A percentile compares a stretch with the other conserved stretches of the same genome.
Evolutionary conservation across 2,113 vertebrate species (phyloP).

Genomic region (Paedocypris sp.): DNA sequence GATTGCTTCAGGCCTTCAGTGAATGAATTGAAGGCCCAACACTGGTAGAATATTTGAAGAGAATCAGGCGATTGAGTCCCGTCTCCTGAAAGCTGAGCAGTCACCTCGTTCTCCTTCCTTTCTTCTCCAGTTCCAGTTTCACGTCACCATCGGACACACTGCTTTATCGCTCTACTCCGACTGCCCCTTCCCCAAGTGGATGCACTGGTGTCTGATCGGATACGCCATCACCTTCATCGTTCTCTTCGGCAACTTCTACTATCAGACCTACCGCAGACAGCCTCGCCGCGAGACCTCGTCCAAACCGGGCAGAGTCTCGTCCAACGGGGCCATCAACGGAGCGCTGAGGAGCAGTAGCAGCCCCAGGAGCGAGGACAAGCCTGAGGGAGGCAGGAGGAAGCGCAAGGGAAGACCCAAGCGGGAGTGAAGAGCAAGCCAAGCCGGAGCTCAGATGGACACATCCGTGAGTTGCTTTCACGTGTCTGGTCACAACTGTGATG

Average conservation of each 20-base stretch:
- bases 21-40: no score
- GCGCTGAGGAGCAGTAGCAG: slow-evolving; percentile 45
- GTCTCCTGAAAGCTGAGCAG: not conserved
- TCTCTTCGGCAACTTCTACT: slow-evolving; percentile 96
- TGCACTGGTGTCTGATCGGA: slow-evolving; percentile 96
- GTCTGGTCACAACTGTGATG: no score
- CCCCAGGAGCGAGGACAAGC: slow-evolving; percentile 68
- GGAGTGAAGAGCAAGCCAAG: slow-evolving; percentile 67
- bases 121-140: slow-evolving; percentile 83
- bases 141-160: slow-evolving; percentile 94
- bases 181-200: slow-evolving; percentile 98
- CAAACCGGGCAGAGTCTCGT: slow-evolving; percentile 68
- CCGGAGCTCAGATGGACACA: slow-evolving; percentile 6
- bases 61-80: no score
- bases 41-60: no score
- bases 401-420: slow-evolving; percentile 89
- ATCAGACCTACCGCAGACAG: slow-evolving; percentile 92
- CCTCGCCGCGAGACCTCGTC: slow-evolving; percentile 63
- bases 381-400: slow-evolving; percentile 77
- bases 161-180: slow-evolving; percentile 92
- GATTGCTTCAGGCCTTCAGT: no score
- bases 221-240: slow-evolving; percentile 93
- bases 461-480: no score
- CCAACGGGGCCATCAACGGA: slow-evolving; percentile 76
- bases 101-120: slow-evolving; percentile 23